phyloP scores from a whole-genome alignment of 2,888 invertebrate genomes.

The Volucella bombylans region DNA sequence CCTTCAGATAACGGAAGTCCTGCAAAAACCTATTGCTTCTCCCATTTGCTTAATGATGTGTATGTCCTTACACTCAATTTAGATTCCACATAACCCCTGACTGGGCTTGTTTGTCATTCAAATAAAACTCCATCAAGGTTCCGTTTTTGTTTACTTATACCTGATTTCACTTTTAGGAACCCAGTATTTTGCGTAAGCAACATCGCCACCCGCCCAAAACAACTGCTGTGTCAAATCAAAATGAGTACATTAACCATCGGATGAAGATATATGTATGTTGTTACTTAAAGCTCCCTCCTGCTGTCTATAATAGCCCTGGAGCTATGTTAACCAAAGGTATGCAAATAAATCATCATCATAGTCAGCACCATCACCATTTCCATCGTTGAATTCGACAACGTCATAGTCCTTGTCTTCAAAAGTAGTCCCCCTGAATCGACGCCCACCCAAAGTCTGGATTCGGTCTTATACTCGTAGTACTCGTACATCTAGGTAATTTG shows the following conservation, averaged over 20 bases:
- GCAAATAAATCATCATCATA: constrained; percentile 68
- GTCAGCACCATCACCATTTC: constrained; percentile 12
- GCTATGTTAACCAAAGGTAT: constrained; percentile 51
- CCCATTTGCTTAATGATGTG: constrained; percentile 10
- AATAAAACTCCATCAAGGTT: constrained; percentile 12
- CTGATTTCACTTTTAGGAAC: constrained; percentile 29
- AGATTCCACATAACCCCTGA: background rate
- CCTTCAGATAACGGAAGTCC: too few relatives aligned
- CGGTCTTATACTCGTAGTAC: constrained; percentile 20
- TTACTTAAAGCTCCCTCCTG: background rate
- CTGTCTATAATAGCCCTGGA: constrained; percentile 5
- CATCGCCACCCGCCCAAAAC: constrained; percentile 7
- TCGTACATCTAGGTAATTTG: constrained; percentile 52
- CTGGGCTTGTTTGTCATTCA: constrained; percentile 7
- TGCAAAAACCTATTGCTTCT: background rate
- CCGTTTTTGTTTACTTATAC: constrained; percentile 25
- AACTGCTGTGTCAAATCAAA: constrained; percentile 6
- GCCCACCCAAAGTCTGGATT: constrained; percentile 18
- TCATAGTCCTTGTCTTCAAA: constrained; percentile 51
- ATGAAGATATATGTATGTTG: background rate
- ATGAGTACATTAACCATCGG: constrained; percentile 30
- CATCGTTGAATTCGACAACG: background rate
- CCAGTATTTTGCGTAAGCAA: background rate
- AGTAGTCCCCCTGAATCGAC: constrained; percentile 23
- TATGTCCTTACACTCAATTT: constrained; percentile 17